Evolutionary conservation across 2,888 invertebrate genomes (phyloP).

Genomic region (Philopedon plagiatum): DNA sequence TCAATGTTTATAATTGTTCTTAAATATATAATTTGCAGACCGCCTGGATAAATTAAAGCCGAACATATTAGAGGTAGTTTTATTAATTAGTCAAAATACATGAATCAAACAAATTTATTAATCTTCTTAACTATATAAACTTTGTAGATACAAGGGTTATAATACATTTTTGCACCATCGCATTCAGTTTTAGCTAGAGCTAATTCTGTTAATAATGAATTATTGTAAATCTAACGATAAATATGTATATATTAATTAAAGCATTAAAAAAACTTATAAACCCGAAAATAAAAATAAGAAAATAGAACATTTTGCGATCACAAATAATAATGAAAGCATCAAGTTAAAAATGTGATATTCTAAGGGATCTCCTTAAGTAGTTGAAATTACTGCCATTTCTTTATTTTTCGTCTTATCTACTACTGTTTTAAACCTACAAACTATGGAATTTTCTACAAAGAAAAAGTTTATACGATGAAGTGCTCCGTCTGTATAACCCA

Average conservation of each 20-base stretch:
- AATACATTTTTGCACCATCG: slow-evolving; percentile 62
- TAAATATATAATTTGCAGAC: no score
- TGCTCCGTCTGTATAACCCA: no score
- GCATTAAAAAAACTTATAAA: slow-evolving; percentile 51
- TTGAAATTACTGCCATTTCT: no score
- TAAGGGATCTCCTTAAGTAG: no score
- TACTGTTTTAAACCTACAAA: no score
- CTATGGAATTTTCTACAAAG: no score
- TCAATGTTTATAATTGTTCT: no score
- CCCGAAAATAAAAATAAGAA: slow-evolving; percentile 29
- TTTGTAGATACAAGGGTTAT: slow-evolving; percentile 45
- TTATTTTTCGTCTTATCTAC: no score
- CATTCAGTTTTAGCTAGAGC: slow-evolving; percentile 51
- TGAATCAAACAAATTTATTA: slow-evolving; percentile 65
- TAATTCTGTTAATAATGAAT: slow-evolving; percentile 1
- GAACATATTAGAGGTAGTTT: slow-evolving; percentile 69
- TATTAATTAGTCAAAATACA: slow-evolving; percentile 69
- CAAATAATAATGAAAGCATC: slow-evolving; percentile 29
- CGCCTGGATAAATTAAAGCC: slow-evolving; percentile 10
- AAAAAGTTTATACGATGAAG: no score
- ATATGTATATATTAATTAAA: slow-evolving; percentile 52
- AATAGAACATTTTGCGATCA: slow-evolving; percentile 48
- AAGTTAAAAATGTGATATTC: slow-evolving; percentile 1
- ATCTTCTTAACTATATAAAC: slow-evolving; percentile 33
- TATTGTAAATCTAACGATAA: slow-evolving; percentile 6